Percentiles rank a stretch among this genome's conserved stretches.
Evolutionary conservation across 2,797 vertebrate species (phyloP).

Genomic region (Lacerta agilis): DNA sequence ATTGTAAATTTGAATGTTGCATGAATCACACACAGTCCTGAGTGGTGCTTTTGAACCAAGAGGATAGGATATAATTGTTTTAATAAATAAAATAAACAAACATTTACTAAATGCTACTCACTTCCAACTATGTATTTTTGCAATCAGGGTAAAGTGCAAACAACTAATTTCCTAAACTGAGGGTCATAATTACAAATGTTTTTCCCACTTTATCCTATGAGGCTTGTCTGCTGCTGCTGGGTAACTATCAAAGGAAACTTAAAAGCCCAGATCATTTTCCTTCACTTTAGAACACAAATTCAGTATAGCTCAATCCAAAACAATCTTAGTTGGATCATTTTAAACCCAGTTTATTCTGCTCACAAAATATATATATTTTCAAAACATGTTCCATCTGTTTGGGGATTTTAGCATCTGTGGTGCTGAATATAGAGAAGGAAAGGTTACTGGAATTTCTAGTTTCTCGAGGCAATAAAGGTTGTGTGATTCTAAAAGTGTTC

Average conservation of each 20-base stretch:
- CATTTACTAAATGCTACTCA: background rate
- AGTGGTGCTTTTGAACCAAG: too few species aligned
- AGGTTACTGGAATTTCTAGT: background rate
- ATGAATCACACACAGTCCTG: too few species aligned
- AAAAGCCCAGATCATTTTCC: background rate
- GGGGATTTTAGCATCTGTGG: background rate
- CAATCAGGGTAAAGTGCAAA: background rate
- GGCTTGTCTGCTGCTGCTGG: background rate
- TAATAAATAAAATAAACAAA: too few species aligned
- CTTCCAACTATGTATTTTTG: background rate
- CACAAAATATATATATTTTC: background rate
- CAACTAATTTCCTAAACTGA: background rate
- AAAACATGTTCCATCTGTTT: background rate
- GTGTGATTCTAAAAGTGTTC: background rate
- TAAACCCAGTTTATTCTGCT: background rate
- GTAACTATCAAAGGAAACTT: background rate
- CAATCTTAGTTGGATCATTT: background rate
- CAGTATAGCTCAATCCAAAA: background rate
- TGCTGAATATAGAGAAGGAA: conserved; percentile 1
- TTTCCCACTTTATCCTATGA: background rate
- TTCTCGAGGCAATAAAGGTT: background rate
- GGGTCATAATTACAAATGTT: background rate
- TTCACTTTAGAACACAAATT: background rate
- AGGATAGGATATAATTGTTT: too few species aligned
- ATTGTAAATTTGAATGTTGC: too few species aligned